Base-by-base conservation (phyloP, 2,888 invertebrate species). In the Diaperis boleti region DNA sequence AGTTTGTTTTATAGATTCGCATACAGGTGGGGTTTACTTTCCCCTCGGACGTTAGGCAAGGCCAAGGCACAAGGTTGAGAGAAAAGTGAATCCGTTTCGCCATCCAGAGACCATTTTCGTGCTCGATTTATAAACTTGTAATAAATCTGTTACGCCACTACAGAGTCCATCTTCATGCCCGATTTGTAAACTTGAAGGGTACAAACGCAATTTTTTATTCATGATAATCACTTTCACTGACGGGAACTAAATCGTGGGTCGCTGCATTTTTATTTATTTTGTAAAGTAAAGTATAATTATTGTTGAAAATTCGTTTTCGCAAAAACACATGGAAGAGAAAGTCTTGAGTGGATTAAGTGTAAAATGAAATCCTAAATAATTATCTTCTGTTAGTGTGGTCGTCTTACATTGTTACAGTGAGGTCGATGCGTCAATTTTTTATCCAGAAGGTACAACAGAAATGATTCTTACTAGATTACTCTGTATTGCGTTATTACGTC, bases 1-100 rank as follows among this genome's bases (percentile, higher is more conserved):
- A 68, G 68, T 65, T 68, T 64, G 71, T 76, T 79, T 73, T 78
- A 78, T 78, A 78, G 76, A 70, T 75, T 78, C 75, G 74, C 64
- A 50, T 35, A 44, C 59, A 69, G 67, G 74, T 72, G 72, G 73
- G 73, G 72, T 73, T 71, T 72, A 69, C 72, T 66, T 44, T 62
- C 56, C 26, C 45, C 35, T 13, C 8, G 33, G 52, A 10, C 33
- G 42, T 45, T 45, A 44, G 11, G 68, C 74, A 75, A 76, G 75
- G 75, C 74, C 74, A 76, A 73, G 74, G 74, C 70, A 68, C 72
- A 75, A 74, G 72, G 72, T 39, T 55, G 14, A 55, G 29, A 52
- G 17, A 44, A 45, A 60, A 60, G 45, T 44, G 31, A 39, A 26
- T 26, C 26, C n/a, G 26, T 26, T 26, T 26, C 26, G 26, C 6